Base-by-base conservation (phyloP, 2,113 vertebrate species). In the Merops nubicus region DNA sequence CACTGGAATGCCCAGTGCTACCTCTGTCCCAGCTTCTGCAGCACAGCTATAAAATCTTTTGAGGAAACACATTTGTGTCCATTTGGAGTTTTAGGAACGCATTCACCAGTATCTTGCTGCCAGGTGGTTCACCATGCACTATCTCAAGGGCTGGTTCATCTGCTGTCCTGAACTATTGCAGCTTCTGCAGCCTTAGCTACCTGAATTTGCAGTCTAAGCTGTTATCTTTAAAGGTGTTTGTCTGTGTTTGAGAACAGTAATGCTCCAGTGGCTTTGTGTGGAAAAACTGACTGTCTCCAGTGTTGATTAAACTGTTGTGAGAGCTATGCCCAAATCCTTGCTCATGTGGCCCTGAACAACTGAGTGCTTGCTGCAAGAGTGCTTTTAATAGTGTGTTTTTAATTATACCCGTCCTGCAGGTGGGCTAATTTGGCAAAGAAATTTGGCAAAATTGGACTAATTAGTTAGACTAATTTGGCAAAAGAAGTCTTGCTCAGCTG, bases 361-460 rank as follows among this genome's bases (percentile, higher is more conserved):
- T 63, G 56, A 43, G 38, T 82, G 18, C 56, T 89, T 78, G 34
- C 34, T 78, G 14, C 59, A 53, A 54, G 65, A 45, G 9, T 70
- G 16, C 91, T 93, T 96, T 87, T 89, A 84, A 34, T 70, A 42
- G 26, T 21, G 22, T 91, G 47, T 18, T 82, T 91, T 91, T 93
- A 85, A 82, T 96, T 75, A 85, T 42, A 85, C 50, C 29, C 65
- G 70, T 85, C n/a, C 78, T 81, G 28, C 18, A 22, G 7, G 38
- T 87, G 43, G 38, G 70, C 23, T 78, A 26, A 45, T 70, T 77
- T 81, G 60, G 33, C 51, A 80, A 86, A 91, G 54, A n/a, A n/a
- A n/a, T n/a, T n/a, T n/a, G n/a, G n/a, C n/a, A n/a, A n/a, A n/a
- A n/a, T n/a, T n/a, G n/a, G n/a, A n/a, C n/a, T n/a, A n/a, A n/a